phyloP scores from a whole-genome alignment of 2,113 vertebrate species.

The Picathartes gymnocephalus region DNA sequence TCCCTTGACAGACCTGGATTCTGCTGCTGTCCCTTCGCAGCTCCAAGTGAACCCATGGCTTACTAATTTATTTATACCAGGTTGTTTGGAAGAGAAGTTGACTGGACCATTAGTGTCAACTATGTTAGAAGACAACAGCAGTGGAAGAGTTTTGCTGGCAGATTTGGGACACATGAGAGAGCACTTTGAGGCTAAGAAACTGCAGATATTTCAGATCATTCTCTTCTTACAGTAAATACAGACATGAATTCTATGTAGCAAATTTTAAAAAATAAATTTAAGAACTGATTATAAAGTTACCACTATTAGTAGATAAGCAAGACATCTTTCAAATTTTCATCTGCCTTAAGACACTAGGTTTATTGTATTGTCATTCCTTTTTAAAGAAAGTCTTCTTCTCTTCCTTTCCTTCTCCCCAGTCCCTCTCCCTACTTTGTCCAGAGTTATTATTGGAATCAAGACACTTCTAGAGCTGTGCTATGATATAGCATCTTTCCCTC shows the following conservation, averaged over 20 bases:
- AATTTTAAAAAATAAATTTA: not conserved
- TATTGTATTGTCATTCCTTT: not conserved
- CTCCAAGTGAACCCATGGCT: not conserved
- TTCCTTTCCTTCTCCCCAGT: not conserved
- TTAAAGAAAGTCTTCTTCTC: not conserved
- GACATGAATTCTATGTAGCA: not conserved
- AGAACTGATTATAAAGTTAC: not conserved
- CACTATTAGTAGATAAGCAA: not conserved
- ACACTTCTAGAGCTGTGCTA: not conserved
- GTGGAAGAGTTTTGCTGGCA: constrained; percentile 29
- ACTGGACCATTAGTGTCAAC: constrained; percentile 12
- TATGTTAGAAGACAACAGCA: not conserved
- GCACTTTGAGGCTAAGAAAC: not conserved
- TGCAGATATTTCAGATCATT: not conserved
- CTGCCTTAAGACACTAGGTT: not conserved
- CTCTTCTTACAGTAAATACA: not conserved
- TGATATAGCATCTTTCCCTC: not conserved
- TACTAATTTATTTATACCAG: constrained; percentile 34
- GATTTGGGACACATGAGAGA: constrained; percentile 8
- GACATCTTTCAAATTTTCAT: not conserved
- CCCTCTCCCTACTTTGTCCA: not conserved
- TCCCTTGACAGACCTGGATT: not conserved
- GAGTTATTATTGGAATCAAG: not conserved
- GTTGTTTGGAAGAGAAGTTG: not conserved
- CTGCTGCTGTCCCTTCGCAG: not conserved